Base-by-base conservation (phyloP, 2,888 invertebrate species). In the Hoplodrina blanda region DNA sequence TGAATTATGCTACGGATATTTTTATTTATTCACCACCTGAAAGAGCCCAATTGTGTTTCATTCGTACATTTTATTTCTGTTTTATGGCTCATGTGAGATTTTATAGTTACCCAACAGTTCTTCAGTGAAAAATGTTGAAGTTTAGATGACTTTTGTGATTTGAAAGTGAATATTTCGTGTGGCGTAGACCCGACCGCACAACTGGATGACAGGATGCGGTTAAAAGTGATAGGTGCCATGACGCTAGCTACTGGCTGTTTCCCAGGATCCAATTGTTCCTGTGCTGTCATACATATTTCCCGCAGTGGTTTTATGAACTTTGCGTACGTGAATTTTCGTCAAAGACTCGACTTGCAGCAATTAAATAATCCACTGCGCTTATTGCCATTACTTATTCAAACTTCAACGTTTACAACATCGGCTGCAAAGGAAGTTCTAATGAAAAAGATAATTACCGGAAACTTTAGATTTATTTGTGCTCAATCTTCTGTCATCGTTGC, bases 151-250 rank as follows among this genome's bases (percentile, higher is more conserved):
- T 67, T 64, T 77, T 70, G 64, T 73, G 74, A 79, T 76, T 80
- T 76, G 79, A 79, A 71, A 74, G 76, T 75, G 66, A 76, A 78
- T 74, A 76, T 80, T 82, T 80, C 56, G 73, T 78, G 72, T 69
- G 73, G 76, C 76, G 74, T 65, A 73, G 79, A 80, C 63, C 76
- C 72, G 80, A 88, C 88, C 87, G 78, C 89, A 87, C 71, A 65
- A 79, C 80, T 81, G 77, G 71, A 83, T 80, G 82, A 79, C 88
- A 85, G 89, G 90, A 90, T 90, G 90, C 83, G 90, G 90, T 89
- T 80, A 77, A 75, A 80, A 83, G 75, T 84, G 85, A 86, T 85
- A 83, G 78, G 82, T 69, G 69, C 64, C 52, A 71, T 73, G 78
- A 81, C 76, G 73, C 81, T 81, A 78, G 80, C 73, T 41, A 80